Evolutionary conservation across 2,113 vertebrate species (phyloP).

Genomic region (Crocuta crocuta): DNA sequence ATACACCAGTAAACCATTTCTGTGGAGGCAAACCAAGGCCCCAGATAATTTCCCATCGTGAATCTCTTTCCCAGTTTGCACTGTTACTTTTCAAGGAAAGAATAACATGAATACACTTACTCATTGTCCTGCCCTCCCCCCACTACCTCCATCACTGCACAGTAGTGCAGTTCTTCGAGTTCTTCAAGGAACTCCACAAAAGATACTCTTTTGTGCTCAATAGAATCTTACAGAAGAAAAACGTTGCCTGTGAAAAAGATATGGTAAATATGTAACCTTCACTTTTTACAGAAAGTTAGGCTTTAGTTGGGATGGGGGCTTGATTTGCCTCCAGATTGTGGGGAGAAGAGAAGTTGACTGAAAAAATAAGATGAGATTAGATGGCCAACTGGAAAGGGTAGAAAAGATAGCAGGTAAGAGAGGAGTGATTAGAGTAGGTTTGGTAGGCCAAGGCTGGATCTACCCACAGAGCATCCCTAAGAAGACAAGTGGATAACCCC

Average conservation of each 20-base stretch:
- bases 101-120: accelerated
- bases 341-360: neutral
- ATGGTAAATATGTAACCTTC: neutral
- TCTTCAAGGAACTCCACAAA: neutral
- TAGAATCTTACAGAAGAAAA: neutral
- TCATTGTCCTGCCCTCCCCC: neutral
- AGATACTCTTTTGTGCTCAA: neutral
- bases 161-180: too few species aligned
- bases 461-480: neutral
- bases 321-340: neutral
- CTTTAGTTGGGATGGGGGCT: too few species aligned
- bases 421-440: neutral
- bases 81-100: neutral
- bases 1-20: neutral
- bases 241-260: neutral
- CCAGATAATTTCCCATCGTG: neutral
- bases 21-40: neutral
- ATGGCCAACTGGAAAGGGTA: neutral
- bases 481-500: neutral
- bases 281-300: neutral
- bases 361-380: neutral
- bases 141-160: accelerated
- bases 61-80: neutral
- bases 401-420: neutral
- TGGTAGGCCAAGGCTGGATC: neutral